Percentiles rank a stretch among this genome's conserved stretches.
Evolutionary conservation across 2,113 vertebrate genomes (phyloP).

Genomic region (Crypturellus undulatus): DNA sequence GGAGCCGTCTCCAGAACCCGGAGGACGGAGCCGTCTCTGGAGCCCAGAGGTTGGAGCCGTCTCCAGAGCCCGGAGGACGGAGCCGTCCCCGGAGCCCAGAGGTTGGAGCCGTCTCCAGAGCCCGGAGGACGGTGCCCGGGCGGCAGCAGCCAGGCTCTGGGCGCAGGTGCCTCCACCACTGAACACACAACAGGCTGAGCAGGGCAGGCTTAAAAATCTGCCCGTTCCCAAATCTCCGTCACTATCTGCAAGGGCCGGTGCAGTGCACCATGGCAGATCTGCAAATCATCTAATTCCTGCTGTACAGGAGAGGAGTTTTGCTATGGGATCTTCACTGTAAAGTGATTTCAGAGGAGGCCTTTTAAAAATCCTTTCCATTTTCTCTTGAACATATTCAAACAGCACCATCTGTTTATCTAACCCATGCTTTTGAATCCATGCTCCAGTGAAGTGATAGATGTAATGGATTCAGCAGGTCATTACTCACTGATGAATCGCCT

Average conservation of each 20-base stretch:
- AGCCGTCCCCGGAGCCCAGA: no score
- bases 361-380: neutral
- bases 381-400: neutral
- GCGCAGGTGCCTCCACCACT: neutral
- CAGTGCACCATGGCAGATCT: neutral
- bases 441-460: conserved; percentile 21
- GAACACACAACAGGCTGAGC: neutral
- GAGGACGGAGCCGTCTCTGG: no score
- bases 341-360: neutral
- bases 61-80: no score
- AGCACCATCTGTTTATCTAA: neutral
- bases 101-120: neutral
- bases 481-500: conserved; percentile 44
- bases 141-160: neutral
- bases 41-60: no score
- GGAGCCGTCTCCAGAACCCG: neutral
- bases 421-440: neutral
- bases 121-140: neutral
- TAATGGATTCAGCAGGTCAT: conserved; percentile 15
- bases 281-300: neutral
- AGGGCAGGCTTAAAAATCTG: neutral
- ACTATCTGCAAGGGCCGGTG: neutral
- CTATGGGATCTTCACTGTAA: neutral
- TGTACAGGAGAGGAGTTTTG: neutral
- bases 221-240: neutral